Evolutionary conservation across 2,888 invertebrate genomes (phyloP), one percentile per base, ranked within the genome.

Genomic region (Pherbina coryleti): DNA sequence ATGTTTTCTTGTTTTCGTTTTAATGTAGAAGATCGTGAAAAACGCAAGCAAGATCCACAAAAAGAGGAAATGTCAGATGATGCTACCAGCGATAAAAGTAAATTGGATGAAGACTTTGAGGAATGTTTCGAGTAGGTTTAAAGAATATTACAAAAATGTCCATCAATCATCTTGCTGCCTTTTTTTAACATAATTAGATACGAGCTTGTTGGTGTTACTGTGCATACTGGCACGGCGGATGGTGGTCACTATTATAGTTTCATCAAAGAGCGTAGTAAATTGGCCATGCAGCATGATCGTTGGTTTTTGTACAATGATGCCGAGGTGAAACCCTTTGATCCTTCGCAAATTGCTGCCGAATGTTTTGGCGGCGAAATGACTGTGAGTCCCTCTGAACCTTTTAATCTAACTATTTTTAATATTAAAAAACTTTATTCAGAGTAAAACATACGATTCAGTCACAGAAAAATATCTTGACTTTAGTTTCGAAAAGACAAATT

Each of bases 291-390:
- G 49, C 93, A 94, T 85, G 97, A 98, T 90, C 96, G 97, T 84
- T 98, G 97, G 98, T 94, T 96, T 85, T 91, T 97, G 55, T 97
- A 97, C 89, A 97, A 97, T 88, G 97, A 97, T 89, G 97, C 97
- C 0, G 97, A 97, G 90, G 97, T 97, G 0, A 98, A 98, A 89
- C 95, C 96, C 0, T 98, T 98, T 89, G 98, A 98, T 91, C 96
- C 97, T 0, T 96, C 95, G 84, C 97, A 97, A 90, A 94, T 98
- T 78, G 97, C 97, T 0, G 94, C 96, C 0, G 98, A 98, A 90
- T 98, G 98, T 90, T 98, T 98, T 89, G 98, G 98, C 3, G 98
- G 98, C 5, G 98, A 98, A 91, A 97, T 98, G 96, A 98, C 97
- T 75, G 95, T 96, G 88, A 90, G 84, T 76, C 49, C 9, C 28